Conservation (phyloP, 1,140 invertebrate species). For the Scaptomyza graminum region DNA sequence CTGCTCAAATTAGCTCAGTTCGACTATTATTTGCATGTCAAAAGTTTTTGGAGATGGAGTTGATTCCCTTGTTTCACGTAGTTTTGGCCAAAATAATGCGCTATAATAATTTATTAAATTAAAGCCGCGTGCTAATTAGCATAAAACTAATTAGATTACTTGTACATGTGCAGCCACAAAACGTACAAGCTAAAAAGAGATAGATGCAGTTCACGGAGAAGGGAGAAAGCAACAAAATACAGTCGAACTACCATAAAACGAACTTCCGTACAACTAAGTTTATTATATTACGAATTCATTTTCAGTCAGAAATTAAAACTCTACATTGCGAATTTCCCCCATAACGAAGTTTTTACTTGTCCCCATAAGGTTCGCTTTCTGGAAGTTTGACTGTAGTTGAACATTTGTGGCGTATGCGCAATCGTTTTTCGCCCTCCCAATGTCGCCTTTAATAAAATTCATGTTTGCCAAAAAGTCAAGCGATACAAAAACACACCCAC, state of each 20-base stretch:
- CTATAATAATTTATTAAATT: conserved; percentile 82
- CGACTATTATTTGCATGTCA: conserved; percentile 27
- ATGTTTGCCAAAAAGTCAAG: conserved; percentile 76
- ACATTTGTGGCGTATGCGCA: conserved; percentile 70
- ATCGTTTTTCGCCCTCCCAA: conserved; percentile 37
- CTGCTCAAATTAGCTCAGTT: conserved; percentile 44
- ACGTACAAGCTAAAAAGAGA: conserved; percentile 15
- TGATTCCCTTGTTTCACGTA: conserved; percentile 42
- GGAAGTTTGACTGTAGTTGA: conserved; percentile 7
- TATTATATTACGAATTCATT: too few species aligned
- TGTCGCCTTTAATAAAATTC: conserved; percentile 76
- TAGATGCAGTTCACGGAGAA: conserved; percentile 6
- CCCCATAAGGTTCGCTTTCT: too few species aligned
- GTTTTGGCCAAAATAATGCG: conserved; percentile 64
- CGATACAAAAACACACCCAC: conserved; percentile 14
- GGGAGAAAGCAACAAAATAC: conserved; percentile 10
- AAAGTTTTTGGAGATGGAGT: conserved; percentile 1
- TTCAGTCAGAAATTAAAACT: too few species aligned
- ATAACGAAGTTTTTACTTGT: too few species aligned
- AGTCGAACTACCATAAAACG: too few species aligned
- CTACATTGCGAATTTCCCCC: too few species aligned
- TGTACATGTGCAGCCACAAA: conserved; percentile 74
- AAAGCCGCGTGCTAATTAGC: conserved; percentile 77
- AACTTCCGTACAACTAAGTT: too few species aligned
- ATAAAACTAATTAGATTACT: conserved; percentile 83